Evolutionary conservation across 2,888 invertebrate species (phyloP), one percentile per base, ranked within the genome.

Genomic region (Papilio elwesi): DNA sequence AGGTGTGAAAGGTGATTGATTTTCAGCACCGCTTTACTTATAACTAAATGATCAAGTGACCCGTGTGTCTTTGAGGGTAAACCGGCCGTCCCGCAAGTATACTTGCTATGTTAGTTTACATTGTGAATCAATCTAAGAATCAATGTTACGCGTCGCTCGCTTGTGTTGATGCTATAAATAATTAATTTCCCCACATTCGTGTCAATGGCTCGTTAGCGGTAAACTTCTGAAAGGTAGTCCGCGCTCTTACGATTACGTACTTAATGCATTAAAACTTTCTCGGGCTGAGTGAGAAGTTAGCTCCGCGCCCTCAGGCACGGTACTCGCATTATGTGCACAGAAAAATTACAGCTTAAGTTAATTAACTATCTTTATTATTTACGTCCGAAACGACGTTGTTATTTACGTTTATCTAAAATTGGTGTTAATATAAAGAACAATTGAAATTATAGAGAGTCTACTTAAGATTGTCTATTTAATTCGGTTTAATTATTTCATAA

Each of bases 251-350:
- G 74, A 75, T 76, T 79, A 76, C 76, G 78, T 79, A 80, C 82
- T 82, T 80, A 79, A 80, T 81, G 83, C 91, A 91, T 92, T 92
- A 91, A 92, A 92, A 91, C 89, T 91, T 92, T 86, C 78, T 70
- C 76, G 75, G 75, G 72, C 77, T 80, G 79, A 87, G 84, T 83
- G 80, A 80, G 78, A 87, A 90, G 87, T 89, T 86, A 75, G 76
- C 78, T 81, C 80, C 74, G 77, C 77, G 76, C 76, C 78, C 82
- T 81, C 80, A 81, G 83, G 90, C 89, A 90, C 74, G 88, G 84
- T 80, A 87, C 87, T 83, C 83, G 84, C 91, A 90, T 91, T 89
- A 90, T 78, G 66, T 49, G n/a, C 49, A 84, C 83, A 82, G 82
- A 88, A 88, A 90, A 88, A 89, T 85, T 80, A 26, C 26, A 43